phyloP scores from a whole-genome alignment of 1,140 invertebrate species.

The Drosophila eugracilis region DNA sequence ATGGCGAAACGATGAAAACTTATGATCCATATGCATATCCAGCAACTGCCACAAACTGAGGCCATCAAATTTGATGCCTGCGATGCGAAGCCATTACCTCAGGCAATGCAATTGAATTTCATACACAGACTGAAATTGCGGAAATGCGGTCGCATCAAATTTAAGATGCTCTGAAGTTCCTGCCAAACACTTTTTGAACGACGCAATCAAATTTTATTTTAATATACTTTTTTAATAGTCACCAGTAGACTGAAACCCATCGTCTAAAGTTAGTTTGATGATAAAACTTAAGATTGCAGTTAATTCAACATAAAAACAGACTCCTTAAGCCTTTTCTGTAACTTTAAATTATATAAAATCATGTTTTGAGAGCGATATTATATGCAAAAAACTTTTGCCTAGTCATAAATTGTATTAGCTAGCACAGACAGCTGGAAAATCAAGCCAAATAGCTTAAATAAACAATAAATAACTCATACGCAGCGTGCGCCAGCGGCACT shows the following conservation, averaged over 20 bases:
- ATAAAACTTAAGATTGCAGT: no score
- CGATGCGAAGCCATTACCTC: conserved; percentile 3
- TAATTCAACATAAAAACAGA: no score
- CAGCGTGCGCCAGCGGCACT: conserved; percentile 55
- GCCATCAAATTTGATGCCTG: conserved; percentile 36
- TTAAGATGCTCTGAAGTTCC: conserved; percentile 29
- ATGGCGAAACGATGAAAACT: conserved; percentile 32
- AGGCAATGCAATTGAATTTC: conserved; percentile 18
- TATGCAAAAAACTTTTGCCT: conserved; percentile 3
- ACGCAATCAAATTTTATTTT: conserved; percentile 19
- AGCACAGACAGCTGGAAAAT: conserved; percentile 41
- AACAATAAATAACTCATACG: conserved; percentile 74
- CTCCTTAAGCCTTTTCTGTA: background rate
- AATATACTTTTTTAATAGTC: background rate
- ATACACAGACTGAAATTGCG: background rate
- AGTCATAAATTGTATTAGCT: conserved; percentile 55
- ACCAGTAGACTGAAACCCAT: background rate
- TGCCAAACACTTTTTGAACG: conserved; percentile 21
- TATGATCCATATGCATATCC: conserved; percentile 16
- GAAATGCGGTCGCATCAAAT: conserved; percentile 49
- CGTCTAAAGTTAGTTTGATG: background rate
- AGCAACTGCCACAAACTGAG: conserved; percentile 3
- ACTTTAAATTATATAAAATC: background rate
- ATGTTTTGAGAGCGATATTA: background rate
- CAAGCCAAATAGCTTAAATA: conserved; percentile 46